Conservation (phyloP, 2,113 vertebrate species). For the Chionomys nivalis region DNA sequence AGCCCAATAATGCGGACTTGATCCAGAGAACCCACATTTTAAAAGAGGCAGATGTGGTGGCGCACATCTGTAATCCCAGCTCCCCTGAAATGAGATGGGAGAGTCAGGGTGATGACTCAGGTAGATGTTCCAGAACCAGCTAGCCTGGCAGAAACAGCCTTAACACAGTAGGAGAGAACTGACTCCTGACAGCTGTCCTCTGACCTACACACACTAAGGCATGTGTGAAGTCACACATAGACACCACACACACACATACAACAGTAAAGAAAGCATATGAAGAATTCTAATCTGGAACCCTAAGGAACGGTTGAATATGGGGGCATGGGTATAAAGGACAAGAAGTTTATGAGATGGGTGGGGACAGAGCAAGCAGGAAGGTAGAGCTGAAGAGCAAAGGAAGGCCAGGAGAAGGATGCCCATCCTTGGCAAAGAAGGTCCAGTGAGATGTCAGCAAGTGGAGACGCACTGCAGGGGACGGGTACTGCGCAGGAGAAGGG, state of each 20-base stretch:
- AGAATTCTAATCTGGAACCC: neutral
- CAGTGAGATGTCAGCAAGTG: neutral
- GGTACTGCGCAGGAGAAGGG: no score
- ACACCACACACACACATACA: neutral
- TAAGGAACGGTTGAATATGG: neutral
- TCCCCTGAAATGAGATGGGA: neutral
- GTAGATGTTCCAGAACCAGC: neutral
- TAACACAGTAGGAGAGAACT: neutral
- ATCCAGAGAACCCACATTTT: neutral
- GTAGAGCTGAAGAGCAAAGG: neutral
- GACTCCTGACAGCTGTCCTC: neutral
- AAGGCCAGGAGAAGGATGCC: neutral
- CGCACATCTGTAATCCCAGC: neutral
- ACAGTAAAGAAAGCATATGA: neutral
- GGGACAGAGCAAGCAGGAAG: neutral
- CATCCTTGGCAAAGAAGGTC: neutral
- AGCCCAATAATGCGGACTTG: neutral
- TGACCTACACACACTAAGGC: neutral
- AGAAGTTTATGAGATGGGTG: neutral
- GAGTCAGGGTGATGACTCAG: no score
- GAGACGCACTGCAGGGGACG: neutral
- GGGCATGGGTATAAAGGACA: neutral
- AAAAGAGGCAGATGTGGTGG: neutral
- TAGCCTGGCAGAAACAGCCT: neutral
- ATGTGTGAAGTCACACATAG: no score